A percentile compares a stretch with the other conserved stretches of the same genome.
Evolutionary conservation across 2,888 invertebrate species (phyloP).

Genomic region (Panzeria rudis): DNA sequence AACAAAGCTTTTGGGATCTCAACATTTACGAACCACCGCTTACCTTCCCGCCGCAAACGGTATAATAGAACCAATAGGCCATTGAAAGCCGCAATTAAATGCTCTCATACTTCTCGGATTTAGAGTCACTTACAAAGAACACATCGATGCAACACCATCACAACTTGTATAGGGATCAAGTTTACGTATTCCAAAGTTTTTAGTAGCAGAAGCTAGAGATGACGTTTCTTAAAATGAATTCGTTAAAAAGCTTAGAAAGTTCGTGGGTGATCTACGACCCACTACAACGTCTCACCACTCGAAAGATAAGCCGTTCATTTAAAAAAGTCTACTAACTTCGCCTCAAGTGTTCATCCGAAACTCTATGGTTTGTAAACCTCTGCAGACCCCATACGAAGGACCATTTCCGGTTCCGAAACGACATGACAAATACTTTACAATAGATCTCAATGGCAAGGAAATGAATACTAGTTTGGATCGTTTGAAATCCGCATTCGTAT

Average conservation of each 20-base stretch:
- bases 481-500: not conserved
- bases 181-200: not conserved
- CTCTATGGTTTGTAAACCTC: too few relatives aligned
- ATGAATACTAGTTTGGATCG: not conserved
- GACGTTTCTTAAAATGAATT: not conserved
- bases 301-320: too few relatives aligned
- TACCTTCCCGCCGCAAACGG: constrained; percentile 7
- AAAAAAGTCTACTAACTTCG: too few relatives aligned
- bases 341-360: too few relatives aligned
- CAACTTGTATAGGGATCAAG: not conserved
- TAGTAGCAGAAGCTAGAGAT: too few relatives aligned
- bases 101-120: not conserved
- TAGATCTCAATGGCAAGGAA: not conserved
- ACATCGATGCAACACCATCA: not conserved
- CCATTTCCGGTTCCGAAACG: not conserved
- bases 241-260: not conserved
- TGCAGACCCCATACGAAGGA: not conserved
- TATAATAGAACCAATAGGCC: too few relatives aligned
- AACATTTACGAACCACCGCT: not conserved
- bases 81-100: too few relatives aligned
- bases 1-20: not conserved
- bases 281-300: too few relatives aligned
- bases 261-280: too few relatives aligned
- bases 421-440: not conserved
- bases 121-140: not conserved